Conservation (phyloP, 2,797 vertebrate genomes). For the Sebastiscus tertius region DNA sequence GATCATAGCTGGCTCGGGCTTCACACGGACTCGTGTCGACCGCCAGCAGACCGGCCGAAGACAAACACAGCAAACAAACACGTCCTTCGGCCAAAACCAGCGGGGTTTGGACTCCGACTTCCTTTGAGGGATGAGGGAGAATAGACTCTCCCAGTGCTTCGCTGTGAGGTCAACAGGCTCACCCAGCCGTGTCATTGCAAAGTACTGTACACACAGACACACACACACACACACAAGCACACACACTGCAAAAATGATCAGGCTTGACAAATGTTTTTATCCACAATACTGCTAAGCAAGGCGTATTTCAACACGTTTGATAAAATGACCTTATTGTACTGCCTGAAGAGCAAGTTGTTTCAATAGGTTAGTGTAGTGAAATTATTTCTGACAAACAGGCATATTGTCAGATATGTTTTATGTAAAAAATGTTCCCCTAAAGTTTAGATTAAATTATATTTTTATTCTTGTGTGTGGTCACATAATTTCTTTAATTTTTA, state of each 20-base stretch:
- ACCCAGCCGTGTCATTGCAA: constrained; percentile 62
- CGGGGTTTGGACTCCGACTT: constrained; percentile 67
- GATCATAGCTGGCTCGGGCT: constrained; percentile 30
- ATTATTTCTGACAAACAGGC: not conserved
- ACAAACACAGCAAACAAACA: constrained; percentile 72
- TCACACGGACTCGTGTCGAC: constrained; percentile 34
- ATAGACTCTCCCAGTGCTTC: constrained; percentile 36
- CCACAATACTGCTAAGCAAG: constrained; percentile 11
- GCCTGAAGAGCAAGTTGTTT: not conserved
- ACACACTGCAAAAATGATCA: constrained; percentile 52
- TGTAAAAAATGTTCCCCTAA: not conserved
- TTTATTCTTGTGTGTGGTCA: too few species aligned
- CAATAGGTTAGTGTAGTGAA: not conserved
- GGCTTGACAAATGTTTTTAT: constrained; percentile 46
- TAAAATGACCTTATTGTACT: constrained; percentile 25
- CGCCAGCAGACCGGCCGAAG: constrained; percentile 50
- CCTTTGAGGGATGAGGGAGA: constrained; percentile 55
- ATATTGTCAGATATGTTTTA: not conserved
- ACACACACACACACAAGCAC: not conserved
- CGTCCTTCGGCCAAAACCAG: constrained; percentile 68
- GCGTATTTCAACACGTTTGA: constrained; percentile 36
- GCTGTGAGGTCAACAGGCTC: constrained; percentile 68
- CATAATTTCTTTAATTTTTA: rapidly evolving
- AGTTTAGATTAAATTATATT: not conserved
- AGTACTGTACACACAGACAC: constrained; percentile 42